Evolutionary conservation across 1,140 invertebrate genomes (phyloP).

Genomic region (Euschistus heros): DNA sequence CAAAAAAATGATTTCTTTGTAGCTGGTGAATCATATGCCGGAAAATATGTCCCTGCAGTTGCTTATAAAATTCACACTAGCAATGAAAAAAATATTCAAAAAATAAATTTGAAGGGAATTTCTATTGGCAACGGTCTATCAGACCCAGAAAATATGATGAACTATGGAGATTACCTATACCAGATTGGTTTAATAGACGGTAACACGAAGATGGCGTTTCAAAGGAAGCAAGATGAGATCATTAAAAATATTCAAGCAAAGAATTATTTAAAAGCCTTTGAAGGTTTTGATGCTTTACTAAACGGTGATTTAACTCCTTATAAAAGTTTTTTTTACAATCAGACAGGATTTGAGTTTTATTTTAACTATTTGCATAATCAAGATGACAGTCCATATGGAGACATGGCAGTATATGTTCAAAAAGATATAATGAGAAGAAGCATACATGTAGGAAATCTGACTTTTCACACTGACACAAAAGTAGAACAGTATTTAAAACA

Average conservation of each 20-base stretch:
- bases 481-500: slow-evolving; percentile 57
- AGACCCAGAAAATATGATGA: slow-evolving; percentile 65
- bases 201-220: slow-evolving; percentile 34
- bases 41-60: slow-evolving; percentile 58
- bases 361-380: slow-evolving; percentile 19
- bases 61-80: slow-evolving; percentile 62
- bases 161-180: slow-evolving; percentile 74
- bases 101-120: slow-evolving; percentile 54
- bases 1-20: slow-evolving; percentile 49
- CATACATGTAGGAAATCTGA: slow-evolving; percentile 71
- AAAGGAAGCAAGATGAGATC: slow-evolving; percentile 18
- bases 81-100: slow-evolving; percentile 44
- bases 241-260: slow-evolving; percentile 18
- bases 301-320: slow-evolving; percentile 19
- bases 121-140: slow-evolving; percentile 77
- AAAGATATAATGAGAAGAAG: slow-evolving; percentile 48
- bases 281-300: slow-evolving; percentile 14
- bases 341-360: slow-evolving; percentile 19
- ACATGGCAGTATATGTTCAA: slow-evolving; percentile 36
- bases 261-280: slow-evolving; percentile 26
- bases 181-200: slow-evolving; percentile 48
- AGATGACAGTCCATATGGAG: slow-evolving; percentile 6
- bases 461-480: slow-evolving; percentile 34
- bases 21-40: slow-evolving; percentile 79
- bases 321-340: slow-evolving; percentile 17